Evolutionary conservation across 37 sponge, comb jelly and placozoan genomes (phyloP).

Genomic region (Tethya wilhelma): DNA sequence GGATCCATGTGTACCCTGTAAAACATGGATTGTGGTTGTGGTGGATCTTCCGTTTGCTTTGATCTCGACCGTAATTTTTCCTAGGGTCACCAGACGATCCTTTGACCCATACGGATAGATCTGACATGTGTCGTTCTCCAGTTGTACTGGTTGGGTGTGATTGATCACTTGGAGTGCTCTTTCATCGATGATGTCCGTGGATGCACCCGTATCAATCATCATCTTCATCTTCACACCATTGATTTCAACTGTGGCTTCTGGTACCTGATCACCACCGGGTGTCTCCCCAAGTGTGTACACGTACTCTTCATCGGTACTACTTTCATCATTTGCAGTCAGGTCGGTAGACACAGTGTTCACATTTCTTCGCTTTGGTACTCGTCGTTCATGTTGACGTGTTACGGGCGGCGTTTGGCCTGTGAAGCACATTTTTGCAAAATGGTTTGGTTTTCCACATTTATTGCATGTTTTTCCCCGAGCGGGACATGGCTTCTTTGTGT

Average conservation of each 20-base stretch:
- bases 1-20: too few species aligned
- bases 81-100: too few species aligned
- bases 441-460: constrained; percentile 40
- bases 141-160: background rate
- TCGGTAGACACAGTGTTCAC: background rate
- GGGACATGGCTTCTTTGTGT: constrained; percentile 29
- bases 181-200: too few species aligned
- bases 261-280: background rate
- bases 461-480: constrained; percentile 34
- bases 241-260: too few species aligned
- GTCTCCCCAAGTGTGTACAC: background rate
- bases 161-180: too few species aligned
- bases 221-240: too few species aligned
- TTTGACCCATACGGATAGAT: background rate
- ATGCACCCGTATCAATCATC: too few species aligned
- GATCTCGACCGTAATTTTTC: background rate
- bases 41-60: background rate
- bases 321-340: background rate
- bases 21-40: background rate
- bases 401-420: background rate
- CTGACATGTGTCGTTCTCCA: background rate
- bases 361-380: background rate
- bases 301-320: too few species aligned
- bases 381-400: background rate
- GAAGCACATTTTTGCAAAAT: constrained; percentile 39